Conservation (phyloP, 2,113 vertebrate species). For the Corvus cornix region DNA sequence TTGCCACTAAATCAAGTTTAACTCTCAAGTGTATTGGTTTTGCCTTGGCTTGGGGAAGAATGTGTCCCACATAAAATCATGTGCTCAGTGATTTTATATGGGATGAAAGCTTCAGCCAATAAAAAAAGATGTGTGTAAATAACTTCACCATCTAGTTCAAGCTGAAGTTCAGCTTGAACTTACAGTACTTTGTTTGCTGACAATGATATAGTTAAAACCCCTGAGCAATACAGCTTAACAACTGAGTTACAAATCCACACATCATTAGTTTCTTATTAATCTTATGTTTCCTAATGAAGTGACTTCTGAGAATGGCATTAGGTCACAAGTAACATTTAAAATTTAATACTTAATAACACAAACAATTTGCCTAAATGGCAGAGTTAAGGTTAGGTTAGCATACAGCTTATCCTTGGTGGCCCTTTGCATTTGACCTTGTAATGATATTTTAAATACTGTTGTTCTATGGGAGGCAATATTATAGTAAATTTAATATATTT, state of each 20-base stretch:
- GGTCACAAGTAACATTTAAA: not conserved
- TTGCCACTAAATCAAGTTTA: not conserved
- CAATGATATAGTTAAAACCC: not conserved
- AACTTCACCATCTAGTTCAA: not conserved
- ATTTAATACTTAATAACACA: not conserved
- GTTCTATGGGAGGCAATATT: not conserved
- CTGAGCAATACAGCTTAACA: not conserved
- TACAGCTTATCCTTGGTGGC: not conserved
- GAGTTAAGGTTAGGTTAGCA: not conserved
- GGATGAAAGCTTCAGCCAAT: not conserved
- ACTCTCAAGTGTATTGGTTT: not conserved
- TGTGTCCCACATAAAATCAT: not conserved
- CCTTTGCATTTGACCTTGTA: not conserved
- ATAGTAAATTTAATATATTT: not conserved
- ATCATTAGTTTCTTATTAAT: constrained; percentile 3
- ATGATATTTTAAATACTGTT: not conserved
- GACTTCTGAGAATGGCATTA: not conserved
- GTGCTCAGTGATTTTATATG: not conserved
- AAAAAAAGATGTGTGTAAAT: not conserved
- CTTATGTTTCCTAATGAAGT: not conserved
- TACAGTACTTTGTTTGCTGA: not conserved
- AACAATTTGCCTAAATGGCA: not conserved
- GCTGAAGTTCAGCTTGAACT: not conserved
- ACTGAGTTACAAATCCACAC: not conserved
- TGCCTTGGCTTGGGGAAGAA: not conserved